Evolutionary conservation across 2,888 invertebrate species (phyloP), one percentile per base, ranked within the genome.

Genomic region (Xylota segnis): DNA sequence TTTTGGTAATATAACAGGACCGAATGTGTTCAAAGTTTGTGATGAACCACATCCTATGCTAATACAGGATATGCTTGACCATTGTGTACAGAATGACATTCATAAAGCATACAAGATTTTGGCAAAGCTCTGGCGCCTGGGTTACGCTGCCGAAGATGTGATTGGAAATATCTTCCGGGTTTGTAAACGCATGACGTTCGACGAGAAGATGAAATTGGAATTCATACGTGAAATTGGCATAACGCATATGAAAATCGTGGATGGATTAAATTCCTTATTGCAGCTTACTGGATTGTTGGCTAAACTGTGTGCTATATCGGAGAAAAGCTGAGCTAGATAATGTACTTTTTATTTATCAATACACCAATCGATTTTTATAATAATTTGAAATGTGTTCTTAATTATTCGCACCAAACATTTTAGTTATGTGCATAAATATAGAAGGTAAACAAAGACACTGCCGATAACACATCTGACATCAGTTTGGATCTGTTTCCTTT

Each of bases 41-140:
- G 99, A 99, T 92, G 99, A 99, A 92, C 99, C 99, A 0, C 99
- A 99, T 93, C 99, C 99, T 0, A 94, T 98, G 91, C 93, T 98
- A 2, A 96, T 99, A 61, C 96, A 97, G 91, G 95, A 96, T 89
- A 98, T 99, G 98, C 93, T 99, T 59, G 95, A 96, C 87, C 94
- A 95, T 88, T 99, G 99, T 92, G 93, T 94, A 0, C 93, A 95
- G 70, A 96, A 96, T 50, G 96, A 98, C 89, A 95, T 98, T 81
- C 96, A 96, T 82, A 96, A 96, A 88, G 97, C 98, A 0, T 98
- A 96, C 90, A 96, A 96, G 94, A 94, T 97, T 61, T 94, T 99
- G 90, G 95, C 96, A 2, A 96, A 98, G 91, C 93, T 99, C 72
- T 98, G 98, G 96, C 95, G 95, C 90, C 94, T 98, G 88, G 99